These are phyloP conservation scores for Melanchra persicariae DNA, from an alignment of 2,888 invertebrate genomes.

Conservation along the genomic window DNA sequence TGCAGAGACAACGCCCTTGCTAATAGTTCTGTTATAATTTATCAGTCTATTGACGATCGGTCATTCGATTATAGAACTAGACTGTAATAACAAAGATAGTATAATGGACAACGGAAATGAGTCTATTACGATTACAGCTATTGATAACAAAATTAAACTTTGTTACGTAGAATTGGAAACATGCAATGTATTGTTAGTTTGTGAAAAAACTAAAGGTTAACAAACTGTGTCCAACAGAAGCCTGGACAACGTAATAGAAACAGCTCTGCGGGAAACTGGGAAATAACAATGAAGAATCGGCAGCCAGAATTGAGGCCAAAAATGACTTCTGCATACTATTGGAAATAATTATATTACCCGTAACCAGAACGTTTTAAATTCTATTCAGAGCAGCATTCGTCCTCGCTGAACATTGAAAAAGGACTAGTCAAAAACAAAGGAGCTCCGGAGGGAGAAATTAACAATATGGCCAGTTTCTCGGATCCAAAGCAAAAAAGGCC, in stretches of 20 bases:
- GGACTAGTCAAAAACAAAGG: conserved; percentile 74
- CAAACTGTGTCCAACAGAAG: conserved; percentile 79
- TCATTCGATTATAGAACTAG: conserved; percentile 62
- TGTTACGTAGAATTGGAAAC: conserved; percentile 45
- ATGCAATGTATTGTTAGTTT: conserved; percentile 55
- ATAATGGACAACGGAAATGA: conserved; percentile 73
- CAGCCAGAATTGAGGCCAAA: conserved; percentile 78
- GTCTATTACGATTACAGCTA: conserved; percentile 71
- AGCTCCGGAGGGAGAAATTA: conserved; percentile 71
- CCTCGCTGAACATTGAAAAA: conserved; percentile 60
- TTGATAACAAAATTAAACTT: conserved; percentile 69
- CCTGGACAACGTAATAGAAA: conserved; percentile 73
- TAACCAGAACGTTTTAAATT: conserved; percentile 79
- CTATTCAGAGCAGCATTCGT: conserved; percentile 67
- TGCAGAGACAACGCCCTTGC: conserved; percentile 63
- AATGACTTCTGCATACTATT: conserved; percentile 74
- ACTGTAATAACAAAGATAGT: conserved; percentile 59
- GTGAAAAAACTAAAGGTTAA: conserved; percentile 63
- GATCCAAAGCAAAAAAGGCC: conserved; percentile 74
- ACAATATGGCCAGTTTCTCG: conserved; percentile 78
- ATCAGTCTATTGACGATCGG: conserved; percentile 62
- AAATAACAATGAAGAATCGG: conserved; percentile 75
- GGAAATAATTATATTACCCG: conserved; percentile 78
- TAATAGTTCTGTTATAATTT: conserved; percentile 61
- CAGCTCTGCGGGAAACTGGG: conserved; percentile 75